Percentiles rank a stretch among this genome's conserved stretches.
Evolutionary conservation across 2,888 invertebrate species (phyloP).

Genomic region (Cryptosula pallasiana): DNA sequence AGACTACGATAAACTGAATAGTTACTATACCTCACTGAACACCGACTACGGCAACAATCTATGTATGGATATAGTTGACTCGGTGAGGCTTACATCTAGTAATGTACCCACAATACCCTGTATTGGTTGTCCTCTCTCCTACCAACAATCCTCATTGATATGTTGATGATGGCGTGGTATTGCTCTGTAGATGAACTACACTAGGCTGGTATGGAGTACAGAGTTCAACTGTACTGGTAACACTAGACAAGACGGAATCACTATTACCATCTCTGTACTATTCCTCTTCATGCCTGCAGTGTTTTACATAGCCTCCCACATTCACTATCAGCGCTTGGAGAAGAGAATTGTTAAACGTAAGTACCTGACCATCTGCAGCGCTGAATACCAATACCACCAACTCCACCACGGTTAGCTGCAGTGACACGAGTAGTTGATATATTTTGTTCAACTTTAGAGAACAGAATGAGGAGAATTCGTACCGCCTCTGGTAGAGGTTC

Average conservation of each 20-base stretch:
- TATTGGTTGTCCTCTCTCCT: too few relatives aligned
- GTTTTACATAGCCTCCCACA: slow-evolving; percentile 12
- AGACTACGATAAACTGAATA: neutral
- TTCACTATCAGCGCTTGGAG: slow-evolving; percentile 15
- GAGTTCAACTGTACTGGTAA: slow-evolving; percentile 12
- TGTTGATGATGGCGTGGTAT: neutral
- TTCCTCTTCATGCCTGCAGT: slow-evolving; percentile 9
- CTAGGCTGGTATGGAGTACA: neutral
- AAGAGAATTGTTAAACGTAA: slow-evolving; percentile 20
- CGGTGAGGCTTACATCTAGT: too few relatives aligned
- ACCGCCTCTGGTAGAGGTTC: neutral
- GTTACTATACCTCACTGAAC: neutral
- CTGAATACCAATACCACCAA: too few relatives aligned
- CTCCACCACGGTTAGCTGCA: too few relatives aligned
- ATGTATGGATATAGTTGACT: slow-evolving; percentile 23
- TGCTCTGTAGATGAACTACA: slow-evolving; percentile 19
- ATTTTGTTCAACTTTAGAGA: neutral
- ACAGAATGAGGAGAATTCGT: neutral
- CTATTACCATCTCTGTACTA: neutral
- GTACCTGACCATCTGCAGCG: too few relatives aligned
- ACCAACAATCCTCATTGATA: too few relatives aligned
- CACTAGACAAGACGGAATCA: slow-evolving; percentile 12
- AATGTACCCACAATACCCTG: too few relatives aligned
- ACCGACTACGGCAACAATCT: neutral
- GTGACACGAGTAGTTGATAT: neutral